Evolutionary conservation across 1,140 invertebrate species (phyloP).

Genomic region (Sycophila sp.): DNA sequence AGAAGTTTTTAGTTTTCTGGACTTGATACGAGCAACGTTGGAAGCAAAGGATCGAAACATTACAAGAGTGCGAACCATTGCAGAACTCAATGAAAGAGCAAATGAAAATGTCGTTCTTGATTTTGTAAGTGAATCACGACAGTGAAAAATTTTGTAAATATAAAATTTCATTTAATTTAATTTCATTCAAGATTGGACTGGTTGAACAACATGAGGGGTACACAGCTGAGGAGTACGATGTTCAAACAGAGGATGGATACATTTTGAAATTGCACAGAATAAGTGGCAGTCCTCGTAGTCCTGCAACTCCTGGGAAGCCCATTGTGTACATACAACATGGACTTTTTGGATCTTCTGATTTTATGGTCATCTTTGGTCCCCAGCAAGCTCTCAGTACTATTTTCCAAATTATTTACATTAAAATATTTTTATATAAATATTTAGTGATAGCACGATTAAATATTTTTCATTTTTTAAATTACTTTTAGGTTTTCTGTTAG

Average conservation of each 20-base stretch:
- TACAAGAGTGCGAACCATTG: not conserved
- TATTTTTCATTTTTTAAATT: too few species aligned
- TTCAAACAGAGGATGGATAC: conserved; percentile 70
- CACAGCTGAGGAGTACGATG: conserved; percentile 17
- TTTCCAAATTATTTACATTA: too few species aligned
- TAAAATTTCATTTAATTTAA: not conserved
- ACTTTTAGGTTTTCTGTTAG: conserved; percentile 48
- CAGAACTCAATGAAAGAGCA: not conserved
- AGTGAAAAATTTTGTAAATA: not conserved
- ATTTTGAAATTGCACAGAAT: conserved; percentile 70
- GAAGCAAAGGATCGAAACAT: not conserved
- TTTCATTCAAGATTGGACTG: not conserved
- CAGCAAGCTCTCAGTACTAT: conserved; percentile 31
- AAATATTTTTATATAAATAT: too few species aligned
- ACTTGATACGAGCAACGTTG: not conserved
- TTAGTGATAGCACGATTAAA: too few species aligned
- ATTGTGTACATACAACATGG: conserved; percentile 41
- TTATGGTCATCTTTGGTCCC: conserved; percentile 36
- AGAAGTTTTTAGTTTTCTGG: not conserved
- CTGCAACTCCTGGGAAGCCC: conserved; percentile 1
- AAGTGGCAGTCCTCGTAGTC: conserved; percentile 47
- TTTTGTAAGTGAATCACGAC: not conserved
- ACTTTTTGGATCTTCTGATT: conserved; percentile 34
- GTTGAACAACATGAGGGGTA: conserved; percentile 14
- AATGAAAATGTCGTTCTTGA: not conserved